These are phyloP conservation scores for Luperina testacea DNA, from an alignment of 2,888 invertebrate species.

Conservation along the genomic window DNA sequence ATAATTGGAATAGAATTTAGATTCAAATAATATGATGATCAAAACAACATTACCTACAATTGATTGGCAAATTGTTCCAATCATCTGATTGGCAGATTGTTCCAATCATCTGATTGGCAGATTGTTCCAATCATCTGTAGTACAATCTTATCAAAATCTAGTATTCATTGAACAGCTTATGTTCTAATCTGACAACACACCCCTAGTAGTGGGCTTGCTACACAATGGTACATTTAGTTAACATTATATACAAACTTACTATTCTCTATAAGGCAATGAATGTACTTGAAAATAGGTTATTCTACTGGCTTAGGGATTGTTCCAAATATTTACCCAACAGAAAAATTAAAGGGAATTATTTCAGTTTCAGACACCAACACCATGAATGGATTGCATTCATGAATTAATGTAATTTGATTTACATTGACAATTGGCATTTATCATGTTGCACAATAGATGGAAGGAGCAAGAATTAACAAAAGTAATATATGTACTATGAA, in stretches of 20 bases:
- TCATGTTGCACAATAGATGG: not conserved
- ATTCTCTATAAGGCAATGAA: not conserved
- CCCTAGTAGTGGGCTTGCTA: not conserved
- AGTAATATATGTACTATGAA: constrained; percentile 18
- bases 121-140: constrained; percentile 8
- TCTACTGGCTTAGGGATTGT: not conserved
- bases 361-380: not conserved
- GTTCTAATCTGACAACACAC: constrained; percentile 7
- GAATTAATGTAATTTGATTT: constrained; percentile 12
- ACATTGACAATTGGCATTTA: constrained; percentile 9
- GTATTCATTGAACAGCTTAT: constrained; percentile 25
- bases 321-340: not conserved
- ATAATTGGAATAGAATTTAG: not conserved
- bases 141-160: constrained; percentile 26
- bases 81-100: constrained; percentile 9
- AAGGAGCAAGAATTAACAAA: constrained; percentile 6
- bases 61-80: constrained; percentile 3
- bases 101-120: constrained; percentile 10
- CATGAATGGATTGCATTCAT: not conserved
- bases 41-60: not conserved
- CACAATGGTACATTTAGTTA: not conserved
- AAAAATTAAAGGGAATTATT: not conserved
- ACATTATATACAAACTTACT: not conserved
- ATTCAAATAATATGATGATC: not conserved
- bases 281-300: not conserved